Conservation (phyloP, 2,797 vertebrate species). For the Helicolenus hilgendorfi region DNA sequence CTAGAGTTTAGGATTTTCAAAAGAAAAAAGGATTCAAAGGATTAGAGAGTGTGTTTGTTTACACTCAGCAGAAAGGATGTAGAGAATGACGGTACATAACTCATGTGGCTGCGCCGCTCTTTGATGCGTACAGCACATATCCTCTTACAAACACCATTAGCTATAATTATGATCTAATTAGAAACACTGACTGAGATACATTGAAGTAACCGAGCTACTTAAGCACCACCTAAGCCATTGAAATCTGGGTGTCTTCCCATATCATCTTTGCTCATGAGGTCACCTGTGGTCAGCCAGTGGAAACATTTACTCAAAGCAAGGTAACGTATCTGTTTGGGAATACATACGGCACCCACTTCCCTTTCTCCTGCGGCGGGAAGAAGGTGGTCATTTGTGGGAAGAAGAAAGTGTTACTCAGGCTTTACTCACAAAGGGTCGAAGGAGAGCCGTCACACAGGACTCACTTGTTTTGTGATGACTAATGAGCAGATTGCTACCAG, state of each 20-base stretch:
- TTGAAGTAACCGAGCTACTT: constrained; percentile 23
- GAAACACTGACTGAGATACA: constrained; percentile 33
- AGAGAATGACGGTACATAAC: constrained; percentile 65
- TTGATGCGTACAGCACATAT: constrained; percentile 60
- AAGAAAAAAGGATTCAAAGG: constrained; percentile 58
- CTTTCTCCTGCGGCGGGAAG: constrained; percentile 77
- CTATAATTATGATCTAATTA: constrained; percentile 62
- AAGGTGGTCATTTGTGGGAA: constrained; percentile 74
- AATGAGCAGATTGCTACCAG: constrained; percentile 66
- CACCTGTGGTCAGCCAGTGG: constrained; percentile 71
- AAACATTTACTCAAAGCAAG: constrained; percentile 79
- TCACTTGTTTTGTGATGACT: constrained; percentile 79
- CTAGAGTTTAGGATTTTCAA: constrained; percentile 54
- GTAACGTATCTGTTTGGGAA: constrained; percentile 79
- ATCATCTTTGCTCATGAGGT: constrained; percentile 59
- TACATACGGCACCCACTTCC: constrained; percentile 66
- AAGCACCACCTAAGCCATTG: constrained; percentile 41
- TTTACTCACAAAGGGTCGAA: constrained; percentile 72
- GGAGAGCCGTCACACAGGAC: constrained; percentile 34
- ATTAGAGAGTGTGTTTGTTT: constrained; percentile 73
- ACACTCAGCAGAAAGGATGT: constrained; percentile 66
- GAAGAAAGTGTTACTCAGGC: constrained; percentile 83
- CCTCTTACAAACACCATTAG: constrained; percentile 54
- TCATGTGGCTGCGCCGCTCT: constrained; percentile 52
- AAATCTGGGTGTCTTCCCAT: constrained; percentile 56